Evolutionary conservation across 1,140 invertebrate species (phyloP), one percentile per base, ranked within the genome.

Genomic region (Drosophila novamexicana): DNA sequence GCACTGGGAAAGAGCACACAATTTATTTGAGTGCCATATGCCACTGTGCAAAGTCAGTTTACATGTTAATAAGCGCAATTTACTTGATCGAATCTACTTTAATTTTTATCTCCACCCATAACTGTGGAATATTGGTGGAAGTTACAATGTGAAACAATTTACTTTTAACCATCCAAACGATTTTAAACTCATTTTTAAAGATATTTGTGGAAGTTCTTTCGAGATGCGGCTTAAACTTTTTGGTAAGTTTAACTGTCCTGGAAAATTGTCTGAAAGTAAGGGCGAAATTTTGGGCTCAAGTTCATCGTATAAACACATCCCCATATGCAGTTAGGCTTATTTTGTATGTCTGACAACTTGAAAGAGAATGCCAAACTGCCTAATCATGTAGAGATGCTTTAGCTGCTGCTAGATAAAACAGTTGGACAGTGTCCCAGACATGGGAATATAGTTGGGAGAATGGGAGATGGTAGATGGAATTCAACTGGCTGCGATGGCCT

Each of bases 321-420:
- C 40, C 0, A 42, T 32, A 32, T 45, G 29, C 7, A 14, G 7
- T 22, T 37, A 53, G 29, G 10, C 7, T 8, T 42, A 12, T 42
- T n/a, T 32, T 56, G 7, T 8, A 42, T 42, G 40, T n/a, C 34
- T 59, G 57, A 36, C 57, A 42, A 18, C 5, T 49, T 29, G 45
- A 8, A 29, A 6, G 10, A 8, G 2, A 6, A 6, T 14, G 61
- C 52, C 45, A 75, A 75, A 65, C 44, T 75, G 73, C 73, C 61
- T 54, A 59, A 75, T 75, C 73, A 75, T 72, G 50, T 53, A 53
- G 47, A 53, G 57, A 75, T 67, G 57, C 54, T 29, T 34, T 37
- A 16, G 52, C 40, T 34, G 53, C 37, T 39, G 53, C 32, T 12
- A 50, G 68, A 58, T 59, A 34, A 50, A 70, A 69, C 73, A 75